A percentile compares a stretch with the other conserved stretches of the same genome.
phyloP scores from a whole-genome alignment of 37 sponge, comb jelly and placozoan species.

The Aphrocallistes beatrix region DNA sequence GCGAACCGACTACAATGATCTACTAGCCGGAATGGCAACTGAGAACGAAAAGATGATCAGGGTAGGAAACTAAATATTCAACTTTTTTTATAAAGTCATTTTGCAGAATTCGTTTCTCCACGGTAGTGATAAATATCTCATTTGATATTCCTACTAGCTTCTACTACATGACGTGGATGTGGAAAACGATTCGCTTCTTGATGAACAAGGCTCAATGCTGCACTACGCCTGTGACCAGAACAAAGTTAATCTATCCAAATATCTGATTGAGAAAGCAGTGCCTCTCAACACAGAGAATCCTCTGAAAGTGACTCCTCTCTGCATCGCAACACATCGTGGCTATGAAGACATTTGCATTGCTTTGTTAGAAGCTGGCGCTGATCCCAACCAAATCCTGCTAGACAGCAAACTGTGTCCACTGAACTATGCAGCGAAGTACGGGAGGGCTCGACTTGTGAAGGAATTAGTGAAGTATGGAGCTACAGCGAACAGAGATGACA shows the following conservation, averaged over 20 bases:
- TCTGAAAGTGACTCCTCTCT: background rate
- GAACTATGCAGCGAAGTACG: background rate
- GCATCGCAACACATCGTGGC: slow-evolving; percentile 13
- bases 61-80: background rate
- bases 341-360: background rate
- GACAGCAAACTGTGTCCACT: background rate
- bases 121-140: background rate
- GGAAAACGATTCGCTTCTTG: background rate
- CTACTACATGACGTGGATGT: background rate
- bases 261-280: background rate
- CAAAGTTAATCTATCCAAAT: background rate
- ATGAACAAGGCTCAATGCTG: slow-evolving; percentile 1
- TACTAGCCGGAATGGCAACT: background rate
- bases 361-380: background rate
- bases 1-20: background rate
- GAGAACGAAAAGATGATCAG: background rate
- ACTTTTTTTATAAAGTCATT: too few relatives aligned
- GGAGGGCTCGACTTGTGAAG: background rate
- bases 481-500: background rate
- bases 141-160: background rate
- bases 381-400: background rate
- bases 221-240: slow-evolving; percentile 17
- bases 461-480: slow-evolving; percentile 1
- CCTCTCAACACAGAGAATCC: background rate
- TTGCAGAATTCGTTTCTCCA: too few relatives aligned